Evolutionary conservation across 2,888 invertebrate species (phyloP).

Genomic region (Zhuqinia jingwanae): DNA sequence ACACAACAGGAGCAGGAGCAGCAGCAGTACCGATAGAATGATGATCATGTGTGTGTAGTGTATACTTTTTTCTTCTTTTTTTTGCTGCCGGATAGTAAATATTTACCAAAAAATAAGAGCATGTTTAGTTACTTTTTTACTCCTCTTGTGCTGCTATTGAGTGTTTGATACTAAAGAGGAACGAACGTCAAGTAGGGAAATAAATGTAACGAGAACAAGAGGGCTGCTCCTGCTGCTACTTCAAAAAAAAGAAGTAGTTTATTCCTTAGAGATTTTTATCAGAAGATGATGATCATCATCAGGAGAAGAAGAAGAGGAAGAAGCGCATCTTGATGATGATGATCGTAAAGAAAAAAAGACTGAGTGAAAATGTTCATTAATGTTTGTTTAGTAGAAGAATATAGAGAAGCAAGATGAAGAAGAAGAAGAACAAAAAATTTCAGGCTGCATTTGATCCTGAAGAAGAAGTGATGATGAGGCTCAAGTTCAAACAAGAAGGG

Average conservation of each 20-base stretch:
- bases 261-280: constrained; percentile 41
- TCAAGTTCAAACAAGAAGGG: background rate
- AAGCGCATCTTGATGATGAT: too few relatives aligned
- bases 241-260: background rate
- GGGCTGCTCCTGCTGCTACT: background rate
- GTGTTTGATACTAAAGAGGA: background rate
- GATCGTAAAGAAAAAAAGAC: background rate
- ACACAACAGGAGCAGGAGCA: too few relatives aligned
- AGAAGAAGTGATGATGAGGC: background rate
- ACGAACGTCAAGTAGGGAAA: background rate
- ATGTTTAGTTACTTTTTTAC: constrained; percentile 10
- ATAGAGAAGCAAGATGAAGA: too few relatives aligned
- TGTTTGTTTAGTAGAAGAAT: background rate
- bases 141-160: background rate
- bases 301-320: background rate
- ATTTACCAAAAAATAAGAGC: background rate
- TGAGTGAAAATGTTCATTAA: background rate
- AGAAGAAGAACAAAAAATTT: background rate
- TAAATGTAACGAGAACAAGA: constrained; percentile 11
- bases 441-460: too few relatives aligned
- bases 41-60: background rate
- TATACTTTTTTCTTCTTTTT: background rate
- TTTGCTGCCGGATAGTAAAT: background rate
- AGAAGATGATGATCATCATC: constrained; percentile 20
- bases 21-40: too few relatives aligned